Evolutionary conservation across 92 coral and sea anemone genomes (phyloP), one percentile per base, ranked within the genome.

Genomic region (Epizoanthus ramosus): DNA sequence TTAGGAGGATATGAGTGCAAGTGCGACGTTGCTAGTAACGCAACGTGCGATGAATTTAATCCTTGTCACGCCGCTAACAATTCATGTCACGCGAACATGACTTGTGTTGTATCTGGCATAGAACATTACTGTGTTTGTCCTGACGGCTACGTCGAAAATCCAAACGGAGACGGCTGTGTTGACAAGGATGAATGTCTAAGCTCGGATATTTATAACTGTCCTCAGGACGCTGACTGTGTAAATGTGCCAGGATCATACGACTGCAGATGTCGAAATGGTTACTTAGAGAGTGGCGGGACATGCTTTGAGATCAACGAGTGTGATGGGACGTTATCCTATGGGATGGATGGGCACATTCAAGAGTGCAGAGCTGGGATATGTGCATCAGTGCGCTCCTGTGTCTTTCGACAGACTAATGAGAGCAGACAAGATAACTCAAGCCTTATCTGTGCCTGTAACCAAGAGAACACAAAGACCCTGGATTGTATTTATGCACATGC

Each of bases 51-150:
- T 28, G 15, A 45, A 12, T 88, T 90, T 24, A 87, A 83, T 50
- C 93, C 93, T 13, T 90, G 93, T 15, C 59, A 74, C n/a, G 68
- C 88, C 8, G 39, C 22, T 10, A 90, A 90, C 47, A 90, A 64
- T 66, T 83, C 90, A 3, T 90, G 93, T 41, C 74, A 52, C 16
- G 71, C 64, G 12, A 83, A 90, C 82, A 90, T 87, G 87, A 90
- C 88, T 22, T 90, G 93, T 15, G 86, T 90, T 6, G 83, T 87
- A 10, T 80, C 87, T 13, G 93, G 90, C 37, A 4, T 76, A 24
- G 86, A 90, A 35, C 86, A 86, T 28, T 90, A 90, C 71, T 90
- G 93, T 58, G 93, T 87, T 13, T 90, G 93, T 66, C 93, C 93
- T 5, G 74, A 83, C 17, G 93, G 93, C 37, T 90, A 70, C 33